Conservation (phyloP, 1,140 invertebrate species). For the Eumeta japonica region DNA sequence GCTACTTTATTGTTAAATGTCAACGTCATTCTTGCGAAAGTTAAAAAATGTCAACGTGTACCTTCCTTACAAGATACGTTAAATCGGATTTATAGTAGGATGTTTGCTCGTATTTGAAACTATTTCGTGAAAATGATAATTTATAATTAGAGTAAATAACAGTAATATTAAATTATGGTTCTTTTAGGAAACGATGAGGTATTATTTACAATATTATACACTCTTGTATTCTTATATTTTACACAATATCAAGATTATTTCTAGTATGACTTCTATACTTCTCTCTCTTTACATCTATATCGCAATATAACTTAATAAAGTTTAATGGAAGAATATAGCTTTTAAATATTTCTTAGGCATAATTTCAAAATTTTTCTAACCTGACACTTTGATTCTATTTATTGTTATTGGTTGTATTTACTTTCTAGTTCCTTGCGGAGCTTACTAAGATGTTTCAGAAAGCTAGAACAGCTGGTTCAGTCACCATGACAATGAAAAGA, state of each 20-base stretch:
- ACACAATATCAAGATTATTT: too few relatives aligned
- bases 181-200: conserved; percentile 67
- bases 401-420: too few relatives aligned
- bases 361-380: too few relatives aligned
- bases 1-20: background rate
- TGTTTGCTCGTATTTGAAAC: background rate
- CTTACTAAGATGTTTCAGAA: conserved; percentile 69
- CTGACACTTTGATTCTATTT: too few relatives aligned
- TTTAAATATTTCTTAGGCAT: too few relatives aligned
- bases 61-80: conserved; percentile 1
- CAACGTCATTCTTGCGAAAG: conserved; percentile 3
- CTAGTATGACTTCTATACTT: too few relatives aligned
- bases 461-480: conserved; percentile 61
- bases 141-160: conserved; percentile 2
- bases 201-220: too few relatives aligned
- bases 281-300: too few relatives aligned
- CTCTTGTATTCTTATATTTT: too few relatives aligned
- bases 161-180: conserved; percentile 57
- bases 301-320: too few relatives aligned
- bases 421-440: conserved; percentile 66
- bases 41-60: conserved; percentile 7
- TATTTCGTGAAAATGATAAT: conserved; percentile 5
- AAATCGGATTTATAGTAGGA: background rate
- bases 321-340: too few relatives aligned
- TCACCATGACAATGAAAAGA: conserved; percentile 71